Conservation (phyloP, 2,888 invertebrate genomes). For the Cataglyphis albicans region DNA sequence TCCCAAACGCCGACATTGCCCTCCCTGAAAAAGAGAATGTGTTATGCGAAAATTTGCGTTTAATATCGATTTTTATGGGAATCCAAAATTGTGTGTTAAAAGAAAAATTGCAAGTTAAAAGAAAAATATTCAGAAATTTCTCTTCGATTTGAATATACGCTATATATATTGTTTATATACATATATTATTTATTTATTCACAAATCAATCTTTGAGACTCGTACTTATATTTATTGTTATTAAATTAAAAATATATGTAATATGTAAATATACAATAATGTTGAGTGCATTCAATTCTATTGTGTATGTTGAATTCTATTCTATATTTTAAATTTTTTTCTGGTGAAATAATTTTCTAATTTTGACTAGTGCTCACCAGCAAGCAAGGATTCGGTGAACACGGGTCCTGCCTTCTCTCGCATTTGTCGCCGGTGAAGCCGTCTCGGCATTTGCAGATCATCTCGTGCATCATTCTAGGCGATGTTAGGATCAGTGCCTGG, state of each 20-base stretch:
- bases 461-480: slow-evolving; percentile 92
- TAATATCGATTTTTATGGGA: background rate
- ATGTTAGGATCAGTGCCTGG: slow-evolving; percentile 93
- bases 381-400: slow-evolving; percentile 96
- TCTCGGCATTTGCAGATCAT: slow-evolving; percentile 93
- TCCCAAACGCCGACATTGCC: slow-evolving; percentile 93
- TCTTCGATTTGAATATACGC: background rate
- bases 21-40: slow-evolving; percentile 87
- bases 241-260: background rate
- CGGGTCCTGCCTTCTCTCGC: slow-evolving; percentile 95
- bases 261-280: background rate
- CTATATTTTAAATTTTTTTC: background rate
- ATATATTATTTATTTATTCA: too few relatives aligned
- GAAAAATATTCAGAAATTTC: background rate
- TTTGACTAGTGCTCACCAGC: slow-evolving; percentile 70
- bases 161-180: background rate
- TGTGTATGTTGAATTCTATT: background rate
- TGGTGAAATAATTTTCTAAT: background rate
- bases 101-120: background rate
- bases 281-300: background rate
- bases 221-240: too few relatives aligned
- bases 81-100: background rate
- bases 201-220: background rate
- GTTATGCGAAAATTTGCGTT: background rate
- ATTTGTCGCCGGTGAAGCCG: slow-evolving; percentile 93